Percentiles rank a stretch among this genome's conserved stretches.
phyloP scores from a whole-genome alignment of 1,140 invertebrate genomes.

The Sycobia sp. region DNA sequence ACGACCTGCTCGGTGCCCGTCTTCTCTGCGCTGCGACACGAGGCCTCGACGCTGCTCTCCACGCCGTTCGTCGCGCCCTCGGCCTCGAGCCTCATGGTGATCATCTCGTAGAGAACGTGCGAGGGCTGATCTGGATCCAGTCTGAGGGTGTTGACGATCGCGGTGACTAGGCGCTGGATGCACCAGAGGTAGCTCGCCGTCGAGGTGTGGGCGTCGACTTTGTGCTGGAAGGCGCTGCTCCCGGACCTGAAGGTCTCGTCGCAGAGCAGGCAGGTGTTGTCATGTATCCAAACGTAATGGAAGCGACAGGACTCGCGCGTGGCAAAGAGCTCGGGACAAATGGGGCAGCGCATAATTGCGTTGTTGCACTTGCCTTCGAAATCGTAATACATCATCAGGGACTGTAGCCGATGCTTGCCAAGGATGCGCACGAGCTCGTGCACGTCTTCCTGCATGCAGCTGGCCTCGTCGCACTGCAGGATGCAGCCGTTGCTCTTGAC shows the following conservation, averaged over 20 bases:
- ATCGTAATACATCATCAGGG: slow-evolving; percentile 37
- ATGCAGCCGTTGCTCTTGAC: slow-evolving; percentile 3
- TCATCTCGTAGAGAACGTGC: slow-evolving; percentile 9
- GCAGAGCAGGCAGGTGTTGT: slow-evolving; percentile 37
- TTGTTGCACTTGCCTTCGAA: slow-evolving; percentile 28
- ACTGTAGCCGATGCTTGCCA: slow-evolving; percentile 33
- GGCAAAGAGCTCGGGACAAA: slow-evolving; percentile 30
- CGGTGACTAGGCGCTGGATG: slow-evolving; percentile 31
- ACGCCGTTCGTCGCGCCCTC: background rate
- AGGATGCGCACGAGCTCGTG: slow-evolving; percentile 33
- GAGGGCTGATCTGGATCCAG: slow-evolving; percentile 17
- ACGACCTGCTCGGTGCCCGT: background rate
- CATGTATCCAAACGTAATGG: slow-evolving; percentile 37
- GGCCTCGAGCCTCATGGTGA: slow-evolving; percentile 8
- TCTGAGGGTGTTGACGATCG: slow-evolving; percentile 27
- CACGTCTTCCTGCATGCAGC: slow-evolving; percentile 32
- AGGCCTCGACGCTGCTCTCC: background rate
- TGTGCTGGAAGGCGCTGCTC: slow-evolving; percentile 35
- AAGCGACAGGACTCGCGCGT: slow-evolving; percentile 32
- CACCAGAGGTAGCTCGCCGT: slow-evolving; percentile 39
- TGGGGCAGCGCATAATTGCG: slow-evolving; percentile 26
- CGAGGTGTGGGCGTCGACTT: slow-evolving; percentile 33
- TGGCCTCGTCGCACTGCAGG: slow-evolving; percentile 7
- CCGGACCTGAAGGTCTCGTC: slow-evolving; percentile 31
- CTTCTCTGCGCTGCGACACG: background rate